Evolutionary conservation across 1,140 invertebrate genomes (phyloP).

Genomic region (Antheraea mylitta): DNA sequence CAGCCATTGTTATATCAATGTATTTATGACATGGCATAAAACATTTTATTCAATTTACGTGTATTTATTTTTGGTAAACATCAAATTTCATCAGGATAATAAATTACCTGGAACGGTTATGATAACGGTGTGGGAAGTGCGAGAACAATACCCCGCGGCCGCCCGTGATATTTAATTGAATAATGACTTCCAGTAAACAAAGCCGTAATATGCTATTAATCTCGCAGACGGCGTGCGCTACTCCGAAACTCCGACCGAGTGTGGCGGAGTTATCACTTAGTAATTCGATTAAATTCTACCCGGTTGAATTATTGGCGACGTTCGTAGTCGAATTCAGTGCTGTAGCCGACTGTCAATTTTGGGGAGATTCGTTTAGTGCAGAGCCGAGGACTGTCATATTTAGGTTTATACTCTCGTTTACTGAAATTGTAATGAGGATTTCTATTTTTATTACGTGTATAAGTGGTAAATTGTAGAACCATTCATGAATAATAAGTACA

Average conservation of each 20-base stretch:
- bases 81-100: constrained; percentile 6
- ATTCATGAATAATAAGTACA: too few relatives aligned
- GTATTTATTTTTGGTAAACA: constrained; percentile 1
- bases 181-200: constrained; percentile 25
- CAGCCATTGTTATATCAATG: too few relatives aligned
- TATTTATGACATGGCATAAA: neutral
- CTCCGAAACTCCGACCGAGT: constrained; percentile 8
- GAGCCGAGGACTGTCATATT: neutral
- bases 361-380: neutral
- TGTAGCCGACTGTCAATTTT: neutral
- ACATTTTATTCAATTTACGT: neutral
- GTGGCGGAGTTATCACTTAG: constrained; percentile 9
- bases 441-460: neutral
- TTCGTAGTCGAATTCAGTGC: neutral
- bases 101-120: constrained; percentile 10
- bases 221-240: constrained; percentile 11
- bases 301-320: constrained; percentile 4
- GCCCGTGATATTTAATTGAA: constrained; percentile 24
- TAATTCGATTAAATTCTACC: constrained; percentile 6
- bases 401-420: neutral
- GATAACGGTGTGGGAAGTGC: neutral
- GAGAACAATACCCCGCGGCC: constrained; percentile 16
- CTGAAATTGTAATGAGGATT: neutral
- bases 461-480: too few relatives aligned
- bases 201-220: constrained; percentile 23